Evolutionary conservation across 2,888 invertebrate genomes (phyloP).

Genomic region (Andrena bucephala): DNA sequence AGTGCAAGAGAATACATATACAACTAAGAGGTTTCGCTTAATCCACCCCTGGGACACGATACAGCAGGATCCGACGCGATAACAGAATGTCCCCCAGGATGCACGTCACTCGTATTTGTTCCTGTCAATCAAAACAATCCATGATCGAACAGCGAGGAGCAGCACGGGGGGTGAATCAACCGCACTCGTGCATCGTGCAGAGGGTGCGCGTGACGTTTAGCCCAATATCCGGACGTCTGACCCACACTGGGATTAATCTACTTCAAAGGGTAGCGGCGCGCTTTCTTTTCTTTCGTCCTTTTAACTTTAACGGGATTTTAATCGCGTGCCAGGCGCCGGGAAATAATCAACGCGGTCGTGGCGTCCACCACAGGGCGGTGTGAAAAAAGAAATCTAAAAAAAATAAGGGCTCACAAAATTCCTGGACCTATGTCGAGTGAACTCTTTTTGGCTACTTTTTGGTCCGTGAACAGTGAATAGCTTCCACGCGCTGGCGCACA

Average conservation of each 20-base stretch:
- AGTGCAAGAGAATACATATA: constrained; percentile 9
- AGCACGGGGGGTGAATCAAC: constrained; percentile 51
- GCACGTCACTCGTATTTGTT: constrained; percentile 71
- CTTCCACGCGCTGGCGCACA: not conserved
- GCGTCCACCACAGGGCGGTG: not conserved
- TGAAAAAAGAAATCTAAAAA: not conserved
- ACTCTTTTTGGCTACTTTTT: not conserved
- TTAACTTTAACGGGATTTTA: constrained; percentile 21
- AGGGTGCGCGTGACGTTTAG: constrained; percentile 66
- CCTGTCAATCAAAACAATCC: constrained; percentile 77
- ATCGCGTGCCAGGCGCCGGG: not conserved
- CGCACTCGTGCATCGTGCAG: constrained; percentile 37
- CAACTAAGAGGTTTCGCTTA: constrained; percentile 41
- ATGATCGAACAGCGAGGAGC: constrained; percentile 55
- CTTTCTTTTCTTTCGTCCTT: constrained; percentile 11
- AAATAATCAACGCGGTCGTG: constrained; percentile 5
- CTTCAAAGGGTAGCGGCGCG: constrained; percentile 62
- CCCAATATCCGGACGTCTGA: constrained; percentile 71
- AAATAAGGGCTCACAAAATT: not conserved
- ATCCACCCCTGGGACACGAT: constrained; percentile 45
- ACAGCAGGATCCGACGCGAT: constrained; percentile 49
- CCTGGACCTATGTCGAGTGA: no score
- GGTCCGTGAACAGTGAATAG: no score
- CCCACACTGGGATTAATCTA: constrained; percentile 71
- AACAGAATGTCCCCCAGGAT: constrained; percentile 66